phyloP scores from a whole-genome alignment of 2,888 invertebrate species.

The Hyppa rectilinea region DNA sequence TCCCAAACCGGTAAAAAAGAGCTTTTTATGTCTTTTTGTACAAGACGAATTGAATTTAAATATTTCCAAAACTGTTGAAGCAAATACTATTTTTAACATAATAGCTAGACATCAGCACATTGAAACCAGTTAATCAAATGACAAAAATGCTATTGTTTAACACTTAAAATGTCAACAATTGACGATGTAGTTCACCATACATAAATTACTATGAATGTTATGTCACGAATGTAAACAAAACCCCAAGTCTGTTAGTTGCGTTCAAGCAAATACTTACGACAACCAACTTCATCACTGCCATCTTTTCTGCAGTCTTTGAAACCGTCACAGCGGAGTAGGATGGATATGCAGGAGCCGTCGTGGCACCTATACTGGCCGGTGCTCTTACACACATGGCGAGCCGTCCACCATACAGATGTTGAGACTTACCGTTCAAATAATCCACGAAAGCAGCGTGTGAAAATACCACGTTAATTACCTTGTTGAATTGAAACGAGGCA shows the following conservation, averaged over 20 bases:
- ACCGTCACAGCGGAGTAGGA: constrained; percentile 93
- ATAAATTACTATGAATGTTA: not conserved
- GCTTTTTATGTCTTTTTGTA: not conserved
- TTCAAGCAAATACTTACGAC: constrained; percentile 89
- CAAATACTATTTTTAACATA: not conserved
- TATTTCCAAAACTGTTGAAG: not conserved
- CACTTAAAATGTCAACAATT: not conserved
- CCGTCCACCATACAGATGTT: constrained; percentile 77
- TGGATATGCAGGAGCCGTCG: constrained; percentile 94
- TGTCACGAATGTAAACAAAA: constrained; percentile 43
- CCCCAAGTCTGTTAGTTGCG: constrained; percentile 51
- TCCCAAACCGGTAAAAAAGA: not conserved
- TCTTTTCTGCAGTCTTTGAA: constrained; percentile 93
- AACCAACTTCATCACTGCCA: constrained; percentile 91
- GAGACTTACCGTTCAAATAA: constrained; percentile 82
- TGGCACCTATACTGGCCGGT: constrained; percentile 93
- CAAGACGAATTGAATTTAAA: not conserved
- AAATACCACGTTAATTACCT: constrained; percentile 57
- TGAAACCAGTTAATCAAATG: not conserved
- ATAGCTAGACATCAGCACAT: not conserved
- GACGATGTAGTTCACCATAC: not conserved
- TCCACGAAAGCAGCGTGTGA: constrained; percentile 78
- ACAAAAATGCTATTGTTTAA: not conserved
- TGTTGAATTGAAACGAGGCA: constrained; percentile 5
- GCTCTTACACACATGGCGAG: constrained; percentile 82